Percentiles rank a stretch among this genome's conserved stretches.
These are phyloP conservation scores for Gymnoscelis rufifasciata DNA, from an alignment of 2,888 invertebrate genomes.

Conservation along the genomic window DNA sequence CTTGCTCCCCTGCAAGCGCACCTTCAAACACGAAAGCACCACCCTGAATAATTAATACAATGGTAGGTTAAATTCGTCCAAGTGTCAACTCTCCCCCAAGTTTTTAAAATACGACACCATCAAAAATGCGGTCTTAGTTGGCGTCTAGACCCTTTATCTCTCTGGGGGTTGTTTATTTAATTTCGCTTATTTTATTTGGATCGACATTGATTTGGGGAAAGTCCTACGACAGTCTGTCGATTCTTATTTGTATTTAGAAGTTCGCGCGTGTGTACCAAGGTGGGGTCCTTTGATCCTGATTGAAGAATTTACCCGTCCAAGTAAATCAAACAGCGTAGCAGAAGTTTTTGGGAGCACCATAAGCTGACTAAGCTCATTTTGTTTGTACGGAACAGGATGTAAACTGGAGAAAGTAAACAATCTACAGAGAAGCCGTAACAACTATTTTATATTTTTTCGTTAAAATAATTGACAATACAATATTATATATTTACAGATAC, in stretches of 20 bases:
- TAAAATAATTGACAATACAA: too few relatives aligned
- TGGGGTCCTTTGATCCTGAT: slow-evolving; percentile 65
- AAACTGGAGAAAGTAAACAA: not conserved
- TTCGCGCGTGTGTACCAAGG: slow-evolving; percentile 31
- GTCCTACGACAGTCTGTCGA: slow-evolving; percentile 45
- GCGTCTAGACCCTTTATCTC: slow-evolving; percentile 74
- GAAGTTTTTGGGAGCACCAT: slow-evolving; percentile 44
- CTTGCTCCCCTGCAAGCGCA: slow-evolving; percentile 65
- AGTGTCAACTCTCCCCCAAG: slow-evolving; percentile 77
- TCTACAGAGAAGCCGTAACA: too few relatives aligned
- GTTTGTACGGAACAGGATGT: slow-evolving; percentile 4
- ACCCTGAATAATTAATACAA: slow-evolving; percentile 79
- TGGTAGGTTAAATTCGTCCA: slow-evolving; percentile 76
- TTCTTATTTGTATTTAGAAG: slow-evolving; percentile 45
- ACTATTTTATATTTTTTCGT: too few relatives aligned
- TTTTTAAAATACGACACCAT: slow-evolving; percentile 72
- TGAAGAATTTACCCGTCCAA: slow-evolving; percentile 64
- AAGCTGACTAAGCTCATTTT: slow-evolving; percentile 57
- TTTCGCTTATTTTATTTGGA: slow-evolving; percentile 73
- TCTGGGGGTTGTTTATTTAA: slow-evolving; percentile 71
- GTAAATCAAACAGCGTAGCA: slow-evolving; percentile 52
- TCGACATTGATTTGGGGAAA: slow-evolving; percentile 72
- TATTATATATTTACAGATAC: too few relatives aligned
- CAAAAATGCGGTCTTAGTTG: slow-evolving; percentile 70
- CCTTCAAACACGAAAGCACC: slow-evolving; percentile 69